phyloP scores from a whole-genome alignment of 2,888 invertebrate genomes.

The Phoenoteleia sp. region DNA sequence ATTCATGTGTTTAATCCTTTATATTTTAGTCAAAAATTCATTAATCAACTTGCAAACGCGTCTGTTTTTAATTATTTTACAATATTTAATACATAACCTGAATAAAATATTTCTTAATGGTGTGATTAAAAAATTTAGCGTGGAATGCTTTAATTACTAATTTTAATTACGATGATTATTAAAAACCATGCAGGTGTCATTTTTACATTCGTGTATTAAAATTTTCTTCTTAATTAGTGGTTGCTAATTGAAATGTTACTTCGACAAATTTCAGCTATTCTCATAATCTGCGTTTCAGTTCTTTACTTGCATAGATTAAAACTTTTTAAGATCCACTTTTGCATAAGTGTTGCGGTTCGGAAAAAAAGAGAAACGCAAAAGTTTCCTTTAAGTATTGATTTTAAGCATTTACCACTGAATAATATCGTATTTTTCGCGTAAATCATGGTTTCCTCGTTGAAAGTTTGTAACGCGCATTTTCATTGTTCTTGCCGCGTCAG shows the following conservation, averaged over 20 bases:
- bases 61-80: too few relatives aligned
- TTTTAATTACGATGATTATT: too few relatives aligned
- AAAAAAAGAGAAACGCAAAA: slow-evolving; percentile 27
- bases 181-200: too few relatives aligned
- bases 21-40: too few relatives aligned
- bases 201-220: too few relatives aligned
- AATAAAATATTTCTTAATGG: too few relatives aligned
- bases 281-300: slow-evolving; percentile 52
- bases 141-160: too few relatives aligned
- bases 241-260: slow-evolving; percentile 52
- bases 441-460: neutral
- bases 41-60: too few relatives aligned
- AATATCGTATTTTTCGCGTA: slow-evolving; percentile 19
- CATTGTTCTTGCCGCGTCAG: neutral
- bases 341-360: slow-evolving; percentile 31
- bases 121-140: too few relatives aligned
- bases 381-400: slow-evolving; percentile 55
- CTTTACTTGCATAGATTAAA: slow-evolving; percentile 46
- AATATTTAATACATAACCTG: too few relatives aligned
- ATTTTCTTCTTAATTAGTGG: slow-evolving; percentile 47
- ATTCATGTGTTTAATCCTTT: too few relatives aligned
- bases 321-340: slow-evolving; percentile 52
- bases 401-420: slow-evolving; percentile 4
- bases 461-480: neutral
- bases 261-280: slow-evolving; percentile 47